These are phyloP conservation scores for Crotalus helleri DNA, from an alignment of 2,113 vertebrate genomes.

Conservation along the genomic window DNA sequence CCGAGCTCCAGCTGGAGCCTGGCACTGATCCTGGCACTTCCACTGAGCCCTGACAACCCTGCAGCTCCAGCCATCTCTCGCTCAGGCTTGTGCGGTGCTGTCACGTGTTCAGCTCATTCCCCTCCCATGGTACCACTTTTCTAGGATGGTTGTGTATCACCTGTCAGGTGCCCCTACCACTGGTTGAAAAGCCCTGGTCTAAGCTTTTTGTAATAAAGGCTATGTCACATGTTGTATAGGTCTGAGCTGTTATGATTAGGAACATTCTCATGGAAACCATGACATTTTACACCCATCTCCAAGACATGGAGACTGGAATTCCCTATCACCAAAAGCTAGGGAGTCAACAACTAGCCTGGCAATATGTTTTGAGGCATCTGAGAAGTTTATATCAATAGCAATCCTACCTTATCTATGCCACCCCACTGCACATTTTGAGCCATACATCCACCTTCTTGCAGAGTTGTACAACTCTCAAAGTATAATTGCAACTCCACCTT, in stretches of 20 bases:
- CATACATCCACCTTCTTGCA: not conserved
- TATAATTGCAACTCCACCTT: not conserved
- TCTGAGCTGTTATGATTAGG: not conserved
- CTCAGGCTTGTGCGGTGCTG: too few species aligned
- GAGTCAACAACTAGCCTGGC: not conserved
- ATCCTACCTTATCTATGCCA: not conserved
- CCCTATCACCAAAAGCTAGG: not conserved
- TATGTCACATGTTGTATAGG: not conserved
- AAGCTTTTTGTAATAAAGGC: not conserved
- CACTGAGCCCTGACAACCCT: too few species aligned
- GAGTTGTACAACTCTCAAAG: not conserved
- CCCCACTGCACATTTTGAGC: not conserved
- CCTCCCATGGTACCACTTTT: too few species aligned
- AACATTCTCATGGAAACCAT: not conserved
- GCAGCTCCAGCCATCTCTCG: too few species aligned
- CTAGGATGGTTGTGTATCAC: too few species aligned
- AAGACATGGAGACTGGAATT: not conserved
- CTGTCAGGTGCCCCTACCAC: too few species aligned
- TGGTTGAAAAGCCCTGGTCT: not conserved
- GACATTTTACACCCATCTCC: not conserved
- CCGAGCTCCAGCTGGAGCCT: too few species aligned
- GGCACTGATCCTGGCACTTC: too few species aligned
- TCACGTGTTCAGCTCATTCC: too few species aligned
- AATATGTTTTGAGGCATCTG: not conserved
- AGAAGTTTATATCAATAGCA: not conserved